Percentiles rank a stretch among this genome's conserved stretches.
These are phyloP conservation scores for Nylanderia fulva DNA, from an alignment of 1,140 invertebrate genomes.

Conservation along the genomic window DNA sequence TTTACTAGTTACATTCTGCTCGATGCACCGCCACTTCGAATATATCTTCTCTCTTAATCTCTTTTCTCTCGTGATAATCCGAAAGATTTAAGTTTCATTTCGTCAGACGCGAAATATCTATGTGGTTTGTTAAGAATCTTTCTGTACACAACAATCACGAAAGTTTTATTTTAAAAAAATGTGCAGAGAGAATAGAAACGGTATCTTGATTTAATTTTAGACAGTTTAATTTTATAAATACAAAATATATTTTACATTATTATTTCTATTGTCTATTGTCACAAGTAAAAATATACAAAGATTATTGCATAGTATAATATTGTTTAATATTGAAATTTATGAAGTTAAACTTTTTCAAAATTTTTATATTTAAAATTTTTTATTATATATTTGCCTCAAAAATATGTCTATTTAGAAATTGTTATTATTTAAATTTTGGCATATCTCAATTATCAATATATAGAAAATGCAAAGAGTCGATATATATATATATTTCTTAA, in stretches of 20 bases:
- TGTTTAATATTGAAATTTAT: background rate
- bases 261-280: background rate
- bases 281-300: background rate
- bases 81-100: slow-evolving; percentile 72
- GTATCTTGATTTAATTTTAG: slow-evolving; percentile 5
- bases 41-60: slow-evolving; percentile 32
- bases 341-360: background rate
- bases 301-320: background rate
- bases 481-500: background rate
- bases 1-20: slow-evolving; percentile 65
- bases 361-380: no score
- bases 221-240: no score
- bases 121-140: slow-evolving; percentile 58
- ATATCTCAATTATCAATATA: background rate
- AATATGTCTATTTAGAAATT: background rate
- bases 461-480: background rate
- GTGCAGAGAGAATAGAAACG: background rate
- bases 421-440: no score
- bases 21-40: slow-evolving; percentile 38
- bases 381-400: background rate
- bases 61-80: slow-evolving; percentile 49
- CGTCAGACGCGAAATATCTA: slow-evolving; percentile 54
- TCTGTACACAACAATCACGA: slow-evolving; percentile 9
- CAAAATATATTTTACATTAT: background rate
- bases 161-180: background rate